Percentiles rank a stretch among this genome's conserved stretches.
These are phyloP conservation scores for Blera fallax DNA, from an alignment of 2,888 invertebrate genomes.

Conservation along the genomic window DNA sequence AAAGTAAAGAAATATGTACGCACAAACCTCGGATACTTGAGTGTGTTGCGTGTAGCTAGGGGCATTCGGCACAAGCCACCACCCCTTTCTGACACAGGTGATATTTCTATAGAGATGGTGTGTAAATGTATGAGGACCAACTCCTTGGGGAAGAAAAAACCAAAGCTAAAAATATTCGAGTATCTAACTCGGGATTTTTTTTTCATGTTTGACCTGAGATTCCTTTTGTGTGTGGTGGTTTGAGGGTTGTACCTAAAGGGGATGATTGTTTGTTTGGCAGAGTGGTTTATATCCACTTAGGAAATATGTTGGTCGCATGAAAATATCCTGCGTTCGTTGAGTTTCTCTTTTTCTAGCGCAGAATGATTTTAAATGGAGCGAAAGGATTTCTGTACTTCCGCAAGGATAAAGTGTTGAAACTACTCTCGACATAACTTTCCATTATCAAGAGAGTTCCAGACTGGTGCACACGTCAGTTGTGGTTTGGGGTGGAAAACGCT, in stretches of 20 bases:
- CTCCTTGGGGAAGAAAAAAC: constrained; percentile 2
- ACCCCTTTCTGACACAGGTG: constrained; percentile 27
- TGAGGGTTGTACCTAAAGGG: not conserved
- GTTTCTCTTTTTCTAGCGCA: not conserved
- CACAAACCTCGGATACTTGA: constrained; percentile 17
- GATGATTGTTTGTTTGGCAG: constrained; percentile 61
- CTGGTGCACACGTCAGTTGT: constrained; percentile 59
- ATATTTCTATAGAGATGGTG: not conserved
- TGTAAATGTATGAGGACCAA: constrained; percentile 12
- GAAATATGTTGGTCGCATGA: constrained; percentile 53
- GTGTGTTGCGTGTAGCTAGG: constrained; percentile 5
- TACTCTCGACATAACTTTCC: constrained; percentile 72
- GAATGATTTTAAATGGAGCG: constrained; percentile 65
- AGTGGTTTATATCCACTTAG: constrained; percentile 58
- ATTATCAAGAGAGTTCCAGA: constrained; percentile 70
- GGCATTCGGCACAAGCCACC: constrained; percentile 12
- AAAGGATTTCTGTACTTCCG: constrained; percentile 63
- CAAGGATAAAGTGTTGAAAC: constrained; percentile 70
- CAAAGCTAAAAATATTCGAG: not conserved
- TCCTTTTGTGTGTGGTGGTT: not conserved
- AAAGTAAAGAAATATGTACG: not conserved
- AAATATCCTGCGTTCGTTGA: constrained; percentile 31
- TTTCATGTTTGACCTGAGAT: constrained; percentile 24
- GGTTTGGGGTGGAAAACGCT: constrained; percentile 26
- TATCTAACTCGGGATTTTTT: not conserved